These are phyloP conservation scores for Cepphus grylle DNA, from an alignment of 2,113 vertebrate genomes.

Conservation along the genomic window DNA sequence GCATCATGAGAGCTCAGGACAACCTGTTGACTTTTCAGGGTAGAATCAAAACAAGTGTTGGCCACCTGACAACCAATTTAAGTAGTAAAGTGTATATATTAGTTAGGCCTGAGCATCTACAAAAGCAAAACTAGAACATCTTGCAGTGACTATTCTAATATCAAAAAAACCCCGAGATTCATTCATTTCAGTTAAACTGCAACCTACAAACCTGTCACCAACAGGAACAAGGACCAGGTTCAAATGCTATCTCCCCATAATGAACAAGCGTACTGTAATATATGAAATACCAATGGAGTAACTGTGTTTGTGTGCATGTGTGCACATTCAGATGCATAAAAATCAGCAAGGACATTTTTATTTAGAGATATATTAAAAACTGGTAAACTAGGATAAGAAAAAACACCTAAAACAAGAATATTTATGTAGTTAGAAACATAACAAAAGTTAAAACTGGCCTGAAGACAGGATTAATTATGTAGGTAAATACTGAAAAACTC, in stretches of 20 bases:
- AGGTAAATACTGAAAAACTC: neutral
- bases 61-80: neutral
- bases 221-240: neutral
- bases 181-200: neutral
- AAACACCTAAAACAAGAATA: neutral
- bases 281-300: neutral
- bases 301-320: neutral
- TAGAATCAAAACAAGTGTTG: neutral
- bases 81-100: neutral
- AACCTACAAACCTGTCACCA: neutral
- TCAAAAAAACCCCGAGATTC: fast-evolving
- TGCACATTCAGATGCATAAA: fast-evolving
- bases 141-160: neutral
- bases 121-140: neutral
- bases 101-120: neutral
- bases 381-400: neutral
- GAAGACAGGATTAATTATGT: neutral
- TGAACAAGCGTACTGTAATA: neutral
- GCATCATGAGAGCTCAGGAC: neutral
- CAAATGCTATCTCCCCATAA: neutral
- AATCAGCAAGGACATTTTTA: neutral
- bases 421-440: neutral
- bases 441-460: neutral
- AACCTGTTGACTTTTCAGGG: neutral
- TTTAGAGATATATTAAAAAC: neutral